Evolutionary conservation across 2,888 invertebrate genomes (phyloP).

Genomic region (Atherix ibis): DNA sequence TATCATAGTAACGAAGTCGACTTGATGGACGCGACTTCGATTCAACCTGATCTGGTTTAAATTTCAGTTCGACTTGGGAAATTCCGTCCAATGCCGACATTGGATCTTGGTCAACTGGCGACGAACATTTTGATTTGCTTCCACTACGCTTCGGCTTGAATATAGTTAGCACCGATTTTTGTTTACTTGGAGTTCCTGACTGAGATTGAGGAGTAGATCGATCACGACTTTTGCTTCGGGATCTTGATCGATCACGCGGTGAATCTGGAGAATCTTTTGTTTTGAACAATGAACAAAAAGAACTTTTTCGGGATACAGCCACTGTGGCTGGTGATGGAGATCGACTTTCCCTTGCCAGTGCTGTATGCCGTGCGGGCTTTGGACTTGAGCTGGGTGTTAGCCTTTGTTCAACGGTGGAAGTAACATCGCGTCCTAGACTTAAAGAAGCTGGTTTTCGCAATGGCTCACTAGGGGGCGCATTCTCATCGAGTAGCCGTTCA

Average conservation of each 20-base stretch:
- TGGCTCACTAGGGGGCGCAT: slow-evolving; percentile 17
- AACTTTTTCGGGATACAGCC: slow-evolving; percentile 58
- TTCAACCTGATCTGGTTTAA: slow-evolving; percentile 15
- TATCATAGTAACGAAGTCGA: slow-evolving; percentile 43
- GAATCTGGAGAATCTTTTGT: slow-evolving; percentile 41
- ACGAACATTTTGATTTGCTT: slow-evolving; percentile 34
- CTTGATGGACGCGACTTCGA: slow-evolving; percentile 22
- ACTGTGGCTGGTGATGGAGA: slow-evolving; percentile 54
- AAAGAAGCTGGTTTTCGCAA: slow-evolving; percentile 43
- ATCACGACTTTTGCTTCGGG: slow-evolving; percentile 48
- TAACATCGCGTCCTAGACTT: slow-evolving; percentile 34
- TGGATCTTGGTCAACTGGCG: slow-evolving; percentile 23
- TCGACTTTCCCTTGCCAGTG: slow-evolving; percentile 26
- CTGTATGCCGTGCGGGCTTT: slow-evolving; percentile 27
- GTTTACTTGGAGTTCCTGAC: slow-evolving; percentile 43
- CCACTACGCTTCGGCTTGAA: slow-evolving; percentile 42
- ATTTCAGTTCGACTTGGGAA: slow-evolving; percentile 33
- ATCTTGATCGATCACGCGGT: slow-evolving; percentile 33
- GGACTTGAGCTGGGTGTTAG: slow-evolving; percentile 37
- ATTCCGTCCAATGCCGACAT: slow-evolving; percentile 30
- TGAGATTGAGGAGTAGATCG: slow-evolving; percentile 28
- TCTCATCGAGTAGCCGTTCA: slow-evolving; percentile 25
- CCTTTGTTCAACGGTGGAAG: slow-evolving; percentile 28
- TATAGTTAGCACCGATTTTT: slow-evolving; percentile 50
- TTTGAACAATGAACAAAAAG: slow-evolving; percentile 65